These are phyloP conservation scores for Taenioides sp. DNA, from an alignment of 2,797 vertebrate genomes.

Conservation along the genomic window DNA sequence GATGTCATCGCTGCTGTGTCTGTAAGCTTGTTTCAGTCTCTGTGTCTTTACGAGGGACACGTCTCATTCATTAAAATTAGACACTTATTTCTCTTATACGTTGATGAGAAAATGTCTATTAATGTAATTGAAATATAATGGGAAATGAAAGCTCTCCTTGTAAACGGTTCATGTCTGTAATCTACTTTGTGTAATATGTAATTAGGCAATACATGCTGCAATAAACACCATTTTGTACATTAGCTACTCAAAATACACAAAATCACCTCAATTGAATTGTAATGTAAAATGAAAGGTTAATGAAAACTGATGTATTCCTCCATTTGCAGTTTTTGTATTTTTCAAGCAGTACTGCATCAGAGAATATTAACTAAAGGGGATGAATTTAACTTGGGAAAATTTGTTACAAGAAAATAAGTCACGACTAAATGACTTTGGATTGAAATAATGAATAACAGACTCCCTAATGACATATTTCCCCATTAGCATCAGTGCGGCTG, in stretches of 20 bases:
- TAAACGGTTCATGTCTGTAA: background rate
- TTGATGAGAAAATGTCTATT: background rate
- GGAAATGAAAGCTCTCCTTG: background rate
- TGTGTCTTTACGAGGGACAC: constrained; percentile 66
- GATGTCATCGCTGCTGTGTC: constrained; percentile 72
- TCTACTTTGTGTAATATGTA: background rate
- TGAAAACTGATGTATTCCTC: background rate
- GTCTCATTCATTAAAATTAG: constrained; percentile 38
- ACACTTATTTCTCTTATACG: background rate
- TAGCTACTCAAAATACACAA: background rate
- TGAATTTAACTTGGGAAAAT: constrained; percentile 1
- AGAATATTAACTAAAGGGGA: background rate
- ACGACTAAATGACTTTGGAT: constrained; percentile 8
- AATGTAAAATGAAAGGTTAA: background rate
- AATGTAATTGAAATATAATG: background rate
- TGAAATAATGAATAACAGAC: constrained; percentile 15
- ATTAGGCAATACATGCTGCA: background rate
- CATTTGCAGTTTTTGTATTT: background rate
- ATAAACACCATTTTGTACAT: too few species aligned
- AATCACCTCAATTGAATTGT: background rate
- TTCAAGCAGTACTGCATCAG: background rate
- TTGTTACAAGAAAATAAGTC: background rate
- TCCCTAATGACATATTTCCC: constrained; percentile 57
- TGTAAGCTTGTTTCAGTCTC: constrained; percentile 40
- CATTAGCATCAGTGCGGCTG: constrained; percentile 35